Base-by-base conservation (phyloP, 1,140 invertebrate genomes). In the Ips typographus region DNA sequence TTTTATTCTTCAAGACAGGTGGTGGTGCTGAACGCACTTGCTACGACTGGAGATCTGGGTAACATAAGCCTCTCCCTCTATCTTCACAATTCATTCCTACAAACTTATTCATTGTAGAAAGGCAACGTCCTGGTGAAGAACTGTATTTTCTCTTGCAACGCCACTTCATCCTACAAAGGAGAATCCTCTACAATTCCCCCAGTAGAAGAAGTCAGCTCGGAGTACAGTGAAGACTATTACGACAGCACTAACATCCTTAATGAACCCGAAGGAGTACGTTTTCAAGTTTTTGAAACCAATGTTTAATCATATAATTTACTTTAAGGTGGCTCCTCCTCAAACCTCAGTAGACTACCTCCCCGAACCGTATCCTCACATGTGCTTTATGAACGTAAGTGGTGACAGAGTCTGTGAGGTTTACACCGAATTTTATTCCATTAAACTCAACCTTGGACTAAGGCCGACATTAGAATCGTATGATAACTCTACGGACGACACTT, bases 1-100 rank as follows among this genome's bases (percentile, higher is more conserved):
- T 1, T 83, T 85, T 44, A 83, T 92, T 7, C 84, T 88, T 74
- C 89, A 91, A 78, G 87, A 91, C 73, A 83, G 86, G 38, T 91
- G 89, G 89, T 75, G 82, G 82, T 4, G 83, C 84, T 49, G 84
- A 85, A 58, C 82, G 83, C 72, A 83, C 80, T 2, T 91, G 89
- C 75, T 85, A 87, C 69, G 80, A 83, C 40, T 91, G 88, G 89
- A 76, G 66, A 36, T 63, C 66, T 22, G 55, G 53, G 72, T 74
- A 68, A 63, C 4, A 47, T 5, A n/a, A 47, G 44, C 22, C 22
- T 22, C 22, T 22, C 22, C 22, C 22, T 22, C 22, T 22, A 22
- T 22, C 22, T 22, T 22, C 22, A 22, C 22, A 22, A 22, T 5
- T 55, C 6, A 55, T 2, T 36, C 6, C 2, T 55, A 55, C 3